Base-by-base conservation (phyloP, 2,888 invertebrate species). In the Sesia bembeciformis region DNA sequence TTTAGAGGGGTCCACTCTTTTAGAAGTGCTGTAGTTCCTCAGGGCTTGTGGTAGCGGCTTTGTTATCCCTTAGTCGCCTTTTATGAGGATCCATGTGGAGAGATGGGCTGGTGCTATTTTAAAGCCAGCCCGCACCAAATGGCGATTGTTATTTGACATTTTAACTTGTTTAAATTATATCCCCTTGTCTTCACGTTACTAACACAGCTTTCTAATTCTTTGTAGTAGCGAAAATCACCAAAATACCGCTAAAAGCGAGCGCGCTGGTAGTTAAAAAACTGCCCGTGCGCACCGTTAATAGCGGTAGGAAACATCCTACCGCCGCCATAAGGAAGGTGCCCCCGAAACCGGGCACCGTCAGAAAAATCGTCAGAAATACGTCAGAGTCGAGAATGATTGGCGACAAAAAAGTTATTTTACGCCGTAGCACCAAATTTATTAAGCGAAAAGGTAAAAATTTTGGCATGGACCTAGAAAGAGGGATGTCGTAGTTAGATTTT, bases 371-470 rank as follows among this genome's bases (percentile, higher is more conserved):
- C 23, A 23, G 23, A 23, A 23, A 23, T 23, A 23, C 23, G 23
- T 23, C 23, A 23, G 23, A 23, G 2, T 23, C 23, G 23, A 23
- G 23, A 23, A 23, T 1, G 55, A 68, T 67, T 23, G 68, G 67
- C 40, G 84, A 84, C 61, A 82, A 78, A 65, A 81, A 80, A 58
- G 73, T 77, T 52, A 63, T 84, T 40, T 67, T 84, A 62, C 63
- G 86, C 54, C 70, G 86, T 58, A 80, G 76, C 53, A 57, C 72
- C 39, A 86, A 81, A 65, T 81, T 83, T 64, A 63, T 84, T 52
- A 86, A 76, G 56, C 68, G 81, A 58, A 86, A 84, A 88, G 87
- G 87, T 87, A 85, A 23, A 23, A 23, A 1, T 23, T 23, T 23
- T 23, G 23, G 23, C 23, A 23, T 23, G 23, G 23, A 23, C 23